Conservation (phyloP, 2,888 invertebrate genomes). For the Cyrtodaria siliqua region DNA sequence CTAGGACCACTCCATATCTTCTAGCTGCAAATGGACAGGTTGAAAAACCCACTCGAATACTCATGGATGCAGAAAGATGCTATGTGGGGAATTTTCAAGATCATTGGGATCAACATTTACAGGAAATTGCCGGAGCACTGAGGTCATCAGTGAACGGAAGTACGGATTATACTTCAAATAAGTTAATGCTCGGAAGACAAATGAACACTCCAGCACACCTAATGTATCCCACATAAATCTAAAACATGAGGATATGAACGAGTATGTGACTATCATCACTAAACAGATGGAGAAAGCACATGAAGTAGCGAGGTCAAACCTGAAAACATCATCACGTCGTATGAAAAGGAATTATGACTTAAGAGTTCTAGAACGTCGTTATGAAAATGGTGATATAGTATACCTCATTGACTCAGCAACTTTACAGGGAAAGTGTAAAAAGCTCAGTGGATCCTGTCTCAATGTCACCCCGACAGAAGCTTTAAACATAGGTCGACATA, state of each 20-base stretch:
- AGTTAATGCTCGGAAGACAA: conserved; percentile 52
- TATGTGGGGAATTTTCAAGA: conserved; percentile 33
- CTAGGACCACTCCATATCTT: conserved; percentile 27
- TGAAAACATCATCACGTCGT: conserved; percentile 8
- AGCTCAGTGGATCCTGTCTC: conserved; percentile 2
- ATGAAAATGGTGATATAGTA: conserved; percentile 32
- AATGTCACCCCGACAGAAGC: conserved; percentile 6
- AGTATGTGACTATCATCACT: conserved; percentile 16
- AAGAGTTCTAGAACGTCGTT: background rate
- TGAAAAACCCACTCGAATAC: conserved; percentile 16
- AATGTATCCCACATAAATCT: conserved; percentile 17
- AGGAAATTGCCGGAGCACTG: conserved; percentile 44
- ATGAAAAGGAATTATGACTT: conserved; percentile 42
- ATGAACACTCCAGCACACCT: conserved; percentile 34
- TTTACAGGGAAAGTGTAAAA: conserved; percentile 15
- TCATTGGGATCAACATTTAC: conserved; percentile 47
- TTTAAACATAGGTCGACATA: background rate
- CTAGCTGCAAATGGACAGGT: conserved; percentile 30
- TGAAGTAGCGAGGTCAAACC: conserved; percentile 20
- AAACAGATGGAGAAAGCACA: conserved; percentile 21
- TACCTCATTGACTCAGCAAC: conserved; percentile 26
- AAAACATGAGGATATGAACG: background rate
- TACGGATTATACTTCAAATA: conserved; percentile 53
- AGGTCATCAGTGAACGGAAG: conserved; percentile 43
- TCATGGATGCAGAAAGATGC: conserved; percentile 37